Conservation (phyloP, 2,113 vertebrate genomes). For the Saguinus midas region DNA sequence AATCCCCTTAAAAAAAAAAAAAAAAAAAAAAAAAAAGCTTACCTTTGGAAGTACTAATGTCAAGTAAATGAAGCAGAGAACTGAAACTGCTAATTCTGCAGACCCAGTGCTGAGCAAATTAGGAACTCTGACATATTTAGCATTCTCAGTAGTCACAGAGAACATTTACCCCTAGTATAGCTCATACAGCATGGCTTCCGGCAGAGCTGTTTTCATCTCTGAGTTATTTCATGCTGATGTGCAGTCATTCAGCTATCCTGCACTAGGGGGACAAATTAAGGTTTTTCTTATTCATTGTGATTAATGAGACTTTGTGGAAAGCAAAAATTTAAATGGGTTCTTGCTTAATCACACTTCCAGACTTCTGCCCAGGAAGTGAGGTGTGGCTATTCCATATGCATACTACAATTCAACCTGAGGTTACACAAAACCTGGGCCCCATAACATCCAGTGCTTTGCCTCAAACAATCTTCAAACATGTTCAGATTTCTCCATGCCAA, state of each 20-base stretch:
- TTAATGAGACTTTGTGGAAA: neutral
- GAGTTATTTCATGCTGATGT: neutral
- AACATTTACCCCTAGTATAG: neutral
- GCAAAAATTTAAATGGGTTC: neutral
- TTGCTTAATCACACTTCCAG: neutral
- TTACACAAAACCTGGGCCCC: neutral
- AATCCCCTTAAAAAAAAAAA: neutral
- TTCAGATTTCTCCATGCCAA: neutral
- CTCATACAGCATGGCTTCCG: neutral
- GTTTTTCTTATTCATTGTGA: constrained; percentile 1
- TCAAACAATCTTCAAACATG: neutral
- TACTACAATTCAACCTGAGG: neutral
- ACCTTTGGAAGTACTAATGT: neutral
- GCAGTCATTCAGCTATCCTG: neutral
- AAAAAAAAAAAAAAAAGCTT: constrained; percentile 4
- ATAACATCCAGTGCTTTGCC: neutral
- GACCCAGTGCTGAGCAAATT: constrained; percentile 4
- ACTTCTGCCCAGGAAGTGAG: neutral
- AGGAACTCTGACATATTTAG: neutral
- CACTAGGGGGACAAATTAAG: neutral
- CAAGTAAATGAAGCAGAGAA: constrained; percentile 25
- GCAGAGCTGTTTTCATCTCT: neutral
- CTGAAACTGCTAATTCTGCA: neutral
- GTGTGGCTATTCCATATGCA: neutral
- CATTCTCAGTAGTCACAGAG: neutral